Evolutionary conservation across 2,113 vertebrate species (phyloP).

Genomic region (Oncorhynchus nerka): DNA sequence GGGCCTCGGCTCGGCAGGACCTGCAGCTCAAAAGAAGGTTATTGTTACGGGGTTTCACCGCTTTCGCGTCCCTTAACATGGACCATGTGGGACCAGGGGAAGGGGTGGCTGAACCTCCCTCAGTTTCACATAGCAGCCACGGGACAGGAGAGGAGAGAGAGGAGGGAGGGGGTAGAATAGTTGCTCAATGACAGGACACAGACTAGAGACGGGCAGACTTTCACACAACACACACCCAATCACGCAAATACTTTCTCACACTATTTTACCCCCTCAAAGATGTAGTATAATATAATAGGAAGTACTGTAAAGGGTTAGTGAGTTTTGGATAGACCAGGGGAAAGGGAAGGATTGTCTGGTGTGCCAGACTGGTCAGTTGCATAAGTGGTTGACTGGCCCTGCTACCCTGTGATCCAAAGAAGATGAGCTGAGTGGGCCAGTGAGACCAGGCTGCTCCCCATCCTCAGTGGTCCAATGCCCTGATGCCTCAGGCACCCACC

Average conservation of each 20-base stretch:
- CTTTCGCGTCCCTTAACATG: slow-evolving; percentile 75
- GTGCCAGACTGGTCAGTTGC: slow-evolving; percentile 25
- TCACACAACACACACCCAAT: not conserved
- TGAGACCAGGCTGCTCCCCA: not conserved
- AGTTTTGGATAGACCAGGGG: slow-evolving; percentile 40
- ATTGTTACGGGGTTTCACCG: slow-evolving; percentile 68
- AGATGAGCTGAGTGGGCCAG: not conserved
- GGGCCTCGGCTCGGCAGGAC: slow-evolving; percentile 44
- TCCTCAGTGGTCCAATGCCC: not conserved
- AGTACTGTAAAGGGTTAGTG: not conserved
- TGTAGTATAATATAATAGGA: slow-evolving; percentile 38
- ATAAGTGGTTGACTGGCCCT: slow-evolving; percentile 8
- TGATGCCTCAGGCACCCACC: slow-evolving; percentile 7
- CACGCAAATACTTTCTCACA: not conserved
- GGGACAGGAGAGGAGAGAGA: slow-evolving; percentile 42
- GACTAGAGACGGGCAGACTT: slow-evolving; percentile 7
- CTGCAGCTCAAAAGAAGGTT: slow-evolving; percentile 61
- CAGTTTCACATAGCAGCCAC: slow-evolving; percentile 55
- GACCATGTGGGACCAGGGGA: slow-evolving; percentile 69
- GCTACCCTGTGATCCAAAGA: not conserved
- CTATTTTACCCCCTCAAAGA: slow-evolving; percentile 40
- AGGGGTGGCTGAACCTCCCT: slow-evolving; percentile 1
- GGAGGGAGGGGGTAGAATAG: slow-evolving; percentile 31
- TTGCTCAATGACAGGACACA: slow-evolving; percentile 51
- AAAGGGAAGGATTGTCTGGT: not conserved